phyloP scores from a whole-genome alignment of 2,113 vertebrate genomes.

The Nycticryphes semicollaris region DNA sequence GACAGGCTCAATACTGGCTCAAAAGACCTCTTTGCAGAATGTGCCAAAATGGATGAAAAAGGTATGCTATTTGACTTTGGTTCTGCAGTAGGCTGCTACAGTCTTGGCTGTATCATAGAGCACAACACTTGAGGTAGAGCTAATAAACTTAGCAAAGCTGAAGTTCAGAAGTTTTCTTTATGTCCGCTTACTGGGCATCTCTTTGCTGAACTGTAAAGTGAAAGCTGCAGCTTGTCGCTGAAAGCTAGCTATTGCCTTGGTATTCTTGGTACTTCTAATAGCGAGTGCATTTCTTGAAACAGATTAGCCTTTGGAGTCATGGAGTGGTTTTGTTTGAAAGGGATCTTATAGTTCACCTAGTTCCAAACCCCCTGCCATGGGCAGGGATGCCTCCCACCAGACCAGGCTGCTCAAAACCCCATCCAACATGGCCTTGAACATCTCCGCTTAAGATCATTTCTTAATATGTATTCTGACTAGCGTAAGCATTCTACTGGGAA shows the following conservation, averaged over 20 bases:
- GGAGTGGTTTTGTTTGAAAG: not conserved
- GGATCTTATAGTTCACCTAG: not conserved
- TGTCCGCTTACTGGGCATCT: not conserved
- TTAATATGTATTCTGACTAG: not conserved
- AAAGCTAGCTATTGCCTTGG: not conserved
- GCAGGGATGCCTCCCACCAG: not conserved
- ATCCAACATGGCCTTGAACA: not conserved
- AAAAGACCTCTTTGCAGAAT: conserved; percentile 97
- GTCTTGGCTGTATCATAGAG: not conserved
- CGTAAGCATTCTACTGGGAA: not conserved
- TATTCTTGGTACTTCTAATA: not conserved
- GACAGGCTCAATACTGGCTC: conserved; percentile 93
- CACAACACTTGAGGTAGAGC: not conserved
- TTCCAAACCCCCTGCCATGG: not conserved
- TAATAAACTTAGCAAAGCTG: not conserved
- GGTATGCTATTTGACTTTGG: conserved; percentile 72
- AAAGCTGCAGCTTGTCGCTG: not conserved
- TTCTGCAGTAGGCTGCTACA: not conserved
- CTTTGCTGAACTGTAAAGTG: not conserved
- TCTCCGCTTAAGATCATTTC: not conserved
- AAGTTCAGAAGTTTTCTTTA: not conserved
- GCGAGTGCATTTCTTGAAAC: not conserved
- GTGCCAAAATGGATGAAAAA: conserved; percentile 97
- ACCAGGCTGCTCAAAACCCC: not conserved
- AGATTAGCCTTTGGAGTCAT: not conserved